Base-by-base conservation (phyloP, 2,113 vertebrate species). In the Leptodactylus fuscus region DNA sequence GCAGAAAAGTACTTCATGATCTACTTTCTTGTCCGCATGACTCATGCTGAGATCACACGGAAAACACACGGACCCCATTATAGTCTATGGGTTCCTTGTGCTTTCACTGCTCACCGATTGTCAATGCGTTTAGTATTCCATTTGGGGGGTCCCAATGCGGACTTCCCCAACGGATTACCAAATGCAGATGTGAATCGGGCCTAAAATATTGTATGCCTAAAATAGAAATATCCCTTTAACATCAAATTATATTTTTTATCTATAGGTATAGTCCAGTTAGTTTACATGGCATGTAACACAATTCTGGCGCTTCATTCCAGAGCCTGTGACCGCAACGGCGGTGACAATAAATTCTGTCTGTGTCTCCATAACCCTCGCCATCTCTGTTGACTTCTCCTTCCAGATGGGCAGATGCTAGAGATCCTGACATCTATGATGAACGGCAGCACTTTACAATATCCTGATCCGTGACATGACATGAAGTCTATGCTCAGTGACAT, bases 391-490 rank as follows among this genome's bases (percentile, higher is more conserved):
- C 53, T 44, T 74, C 38, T 83, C 18, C 49, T 10, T 20, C 48
- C 69, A 44, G 38, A 51, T 62, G 70, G 51, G 32, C n/a, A 74
- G 81, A 73, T 27, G 81, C 49, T 62, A 76, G 73, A 83, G 82
- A 75, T 58, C 78, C 81, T 69, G 55, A 2, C 88, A 82, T 88
- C 87, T 58, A 41, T 70, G 81, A 88, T 89, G 87, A 90, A 82
- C 34, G 78, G 6, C n/a, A 87, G 73, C 82, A 88, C 51, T 88
- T 84, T 87, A 87, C 89, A 84, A 89, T 81, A 38, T 46, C 87
- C 87, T 75, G 22, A 87, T 88, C 88, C 81, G 82, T 90, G 90
- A 90, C 77, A 90, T 85, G 90, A 89, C 90, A 87, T 51, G 89
- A 60, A 29, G 87, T 81, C 55, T 89, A 89, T 87, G 88, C 24